Base-by-base conservation (phyloP, 2,113 vertebrate genomes). In the Isurus oxyrinchus region DNA sequence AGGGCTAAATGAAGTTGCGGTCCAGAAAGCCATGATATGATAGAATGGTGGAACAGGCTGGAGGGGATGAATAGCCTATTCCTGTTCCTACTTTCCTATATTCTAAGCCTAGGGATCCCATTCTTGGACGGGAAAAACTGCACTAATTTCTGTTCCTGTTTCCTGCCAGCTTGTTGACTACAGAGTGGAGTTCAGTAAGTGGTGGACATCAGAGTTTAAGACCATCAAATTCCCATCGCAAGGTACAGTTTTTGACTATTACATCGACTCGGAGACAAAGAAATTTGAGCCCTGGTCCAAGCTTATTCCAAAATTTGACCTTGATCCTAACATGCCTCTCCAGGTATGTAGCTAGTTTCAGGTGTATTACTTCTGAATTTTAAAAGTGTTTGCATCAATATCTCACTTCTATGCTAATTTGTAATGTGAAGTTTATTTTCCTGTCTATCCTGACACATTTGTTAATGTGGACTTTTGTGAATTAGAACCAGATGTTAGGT, bases 191-290 rank as follows among this genome's bases (percentile, higher is more conserved):
- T 99, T 99, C 98, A 99, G 99, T 97, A 99, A 99, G 97, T 99
- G 99, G 99, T 99, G 99, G 99, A 97, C 98, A 97, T 97, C 98
- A 0, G 98, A 99, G 97, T 99, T 99, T 98, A 99, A 99, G 98
- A 98, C 98, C 3, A 97, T 99, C 97, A 99, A 99, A 98, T 99
- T 99, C 97, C 99, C 99, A 0, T 98, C 98, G 90, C 99, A 99
- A 90, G 99, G 99, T 96, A 99, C 99, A 0, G 97, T 99, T 96
- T 99, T 99, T 96, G 99, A 99, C 97, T 99, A 98, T 96, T 99
- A 99, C 97, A 98, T 99, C 5, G 99, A 99, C 97, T 97, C 98
- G 0, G 98, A 99, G 96, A 99, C 97, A 0, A 99, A 99, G 97
- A 99, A 98, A 97, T 99, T 99, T 90, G 99, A 99, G 96, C 98